phyloP scores from a whole-genome alignment of 2,113 vertebrate genomes.

The Antechinus stuartii region DNA sequence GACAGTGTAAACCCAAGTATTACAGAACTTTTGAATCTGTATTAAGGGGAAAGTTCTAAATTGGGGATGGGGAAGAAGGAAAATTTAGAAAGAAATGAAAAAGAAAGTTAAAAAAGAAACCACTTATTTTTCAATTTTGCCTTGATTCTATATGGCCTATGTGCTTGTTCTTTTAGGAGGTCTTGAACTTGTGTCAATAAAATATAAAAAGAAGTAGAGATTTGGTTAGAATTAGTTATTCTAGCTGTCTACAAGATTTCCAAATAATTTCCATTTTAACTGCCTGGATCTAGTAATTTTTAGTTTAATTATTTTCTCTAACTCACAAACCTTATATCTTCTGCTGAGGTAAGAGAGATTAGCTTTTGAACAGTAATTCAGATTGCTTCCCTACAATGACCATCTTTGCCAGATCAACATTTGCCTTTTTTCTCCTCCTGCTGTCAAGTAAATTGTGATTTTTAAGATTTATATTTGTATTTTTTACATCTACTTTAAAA shows the following conservation, averaged over 20 bases:
- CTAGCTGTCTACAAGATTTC: not conserved
- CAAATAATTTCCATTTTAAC: not conserved
- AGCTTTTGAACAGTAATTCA: not conserved
- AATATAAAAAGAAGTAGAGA: not conserved
- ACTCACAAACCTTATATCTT: conserved; percentile 2
- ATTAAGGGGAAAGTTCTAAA: not conserved
- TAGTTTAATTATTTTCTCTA: conserved; percentile 24
- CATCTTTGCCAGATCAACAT: conserved; percentile 22
- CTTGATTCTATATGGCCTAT: not conserved
- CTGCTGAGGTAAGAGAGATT: conserved; percentile 13
- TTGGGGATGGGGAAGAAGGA: not conserved
- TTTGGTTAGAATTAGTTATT: not conserved
- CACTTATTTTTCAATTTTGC: not conserved
- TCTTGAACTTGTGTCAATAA: not conserved
- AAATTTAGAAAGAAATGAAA: not conserved
- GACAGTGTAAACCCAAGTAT: not conserved
- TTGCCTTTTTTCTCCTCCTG: conserved; percentile 11
- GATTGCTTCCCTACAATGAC: conserved; percentile 22
- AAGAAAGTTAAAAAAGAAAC: not conserved
- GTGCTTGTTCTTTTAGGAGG: not conserved
- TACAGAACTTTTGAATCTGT: not conserved
- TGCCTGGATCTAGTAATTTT: conserved; percentile 8
- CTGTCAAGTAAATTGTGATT: conserved; percentile 15
- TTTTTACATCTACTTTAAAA: conserved; percentile 49
- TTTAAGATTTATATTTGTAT: conserved; percentile 1